phyloP scores from a whole-genome alignment of 2,113 vertebrate species.

The Nycticebus coucang region DNA sequence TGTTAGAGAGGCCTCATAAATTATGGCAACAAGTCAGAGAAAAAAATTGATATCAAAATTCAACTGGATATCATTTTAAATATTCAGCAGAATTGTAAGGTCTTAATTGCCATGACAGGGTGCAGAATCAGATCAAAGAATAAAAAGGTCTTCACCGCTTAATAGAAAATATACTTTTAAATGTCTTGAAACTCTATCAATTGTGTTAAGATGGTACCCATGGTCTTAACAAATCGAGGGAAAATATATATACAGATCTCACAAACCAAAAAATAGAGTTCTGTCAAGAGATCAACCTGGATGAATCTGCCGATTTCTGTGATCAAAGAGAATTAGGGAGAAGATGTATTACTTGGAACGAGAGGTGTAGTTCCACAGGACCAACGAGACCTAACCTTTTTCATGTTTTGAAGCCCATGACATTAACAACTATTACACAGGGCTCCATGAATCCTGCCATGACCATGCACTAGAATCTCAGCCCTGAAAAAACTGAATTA shows the following conservation, averaged over 20 bases:
- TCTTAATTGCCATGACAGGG: background rate
- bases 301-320: background rate
- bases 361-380: background rate
- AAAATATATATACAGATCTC: background rate
- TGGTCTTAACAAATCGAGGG: background rate
- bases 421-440: background rate
- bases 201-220: background rate
- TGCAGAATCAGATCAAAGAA: background rate
- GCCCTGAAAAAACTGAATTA: background rate
- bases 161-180: background rate
- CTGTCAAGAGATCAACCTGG: background rate
- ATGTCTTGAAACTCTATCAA: background rate
- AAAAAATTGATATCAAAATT: background rate
- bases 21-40: background rate
- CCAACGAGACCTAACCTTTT: background rate
- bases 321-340: background rate
- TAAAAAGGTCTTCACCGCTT: background rate
- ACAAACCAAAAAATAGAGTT: background rate
- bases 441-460: background rate
- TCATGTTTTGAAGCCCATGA: background rate
- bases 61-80: constrained; percentile 6
- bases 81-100: background rate
- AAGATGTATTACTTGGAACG: background rate
- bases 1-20: background rate
- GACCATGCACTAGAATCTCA: background rate